Percentiles rank a stretch among this genome's conserved stretches.
Conservation (phyloP, 2,113 vertebrate genomes). For the Nycticorax nycticorax region DNA sequence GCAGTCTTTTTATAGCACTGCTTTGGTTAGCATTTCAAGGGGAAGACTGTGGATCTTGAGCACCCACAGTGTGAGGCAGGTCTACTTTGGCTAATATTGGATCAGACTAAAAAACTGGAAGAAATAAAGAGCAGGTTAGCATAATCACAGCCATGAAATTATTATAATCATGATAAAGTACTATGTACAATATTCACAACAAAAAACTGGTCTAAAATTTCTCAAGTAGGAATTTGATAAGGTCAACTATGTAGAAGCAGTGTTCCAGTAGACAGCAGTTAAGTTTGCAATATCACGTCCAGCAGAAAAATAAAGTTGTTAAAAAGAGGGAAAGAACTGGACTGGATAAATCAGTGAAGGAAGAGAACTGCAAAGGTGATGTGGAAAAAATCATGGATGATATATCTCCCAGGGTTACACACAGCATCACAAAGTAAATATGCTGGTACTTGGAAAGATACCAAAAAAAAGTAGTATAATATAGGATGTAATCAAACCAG, state of each 20-base stretch:
- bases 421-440: not conserved
- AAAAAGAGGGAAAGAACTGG: not conserved
- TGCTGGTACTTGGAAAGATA: not conserved
- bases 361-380: not conserved
- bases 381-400: not conserved
- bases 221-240: not conserved
- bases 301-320: not conserved
- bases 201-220: not conserved
- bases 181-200: not conserved
- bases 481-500: not conserved
- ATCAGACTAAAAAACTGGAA: constrained; percentile 1
- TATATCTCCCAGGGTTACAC: not conserved
- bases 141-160: not conserved
- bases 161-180: not conserved
- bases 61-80: not conserved
- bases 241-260: not conserved
- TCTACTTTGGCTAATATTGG: not conserved
- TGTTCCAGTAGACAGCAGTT: not conserved
- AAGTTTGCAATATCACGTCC: not conserved
- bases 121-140: not conserved
- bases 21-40: not conserved
- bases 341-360: not conserved
- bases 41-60: not conserved
- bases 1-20: not conserved
- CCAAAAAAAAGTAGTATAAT: not conserved